Base-by-base conservation (phyloP, 1,140 invertebrate species). In the Drosophila busckii region DNA sequence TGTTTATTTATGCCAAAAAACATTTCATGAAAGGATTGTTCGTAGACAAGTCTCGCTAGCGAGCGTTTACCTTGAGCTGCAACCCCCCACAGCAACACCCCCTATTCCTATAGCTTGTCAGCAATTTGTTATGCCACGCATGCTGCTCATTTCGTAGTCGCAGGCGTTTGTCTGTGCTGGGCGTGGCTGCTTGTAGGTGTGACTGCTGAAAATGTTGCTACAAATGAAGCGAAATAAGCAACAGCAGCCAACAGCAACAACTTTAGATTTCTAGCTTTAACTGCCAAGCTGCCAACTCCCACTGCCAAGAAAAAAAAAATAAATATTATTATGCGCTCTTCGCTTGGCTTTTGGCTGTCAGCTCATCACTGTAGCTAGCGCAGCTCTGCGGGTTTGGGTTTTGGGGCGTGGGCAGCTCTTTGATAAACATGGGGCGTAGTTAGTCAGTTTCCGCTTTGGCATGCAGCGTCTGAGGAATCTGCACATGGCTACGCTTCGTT, bases 1-100 rank as follows among this genome's bases (percentile, higher is more conserved):
- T 82, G 76, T 82, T 82, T 82, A 82, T 82, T 75, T 83, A 83
- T 82, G 75, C 76, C 69, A 60, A 65, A 58, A 49, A 65, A n/a
- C n/a, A 60, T 69, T 55, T 20, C 20, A 32, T 22, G 19, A 60
- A 65, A 65, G 65, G 61, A 65, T 69, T 69, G 44, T n/a, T n/a
- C n/a, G n/a, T 44, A 41, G 44, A 44, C 54, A 54, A 22, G 45
- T 67, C 23, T 44, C n/a, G 32, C 7, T 9, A 32, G 52, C 40
- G 35, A 54, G 49, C 49, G 49, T 23, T 48, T 34, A 20, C 40
- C 29, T 16, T 28, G 20, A 10, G 10, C 32, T 23, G 7, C 19
- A 37, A 40, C 34, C 26, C 34, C 10, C 25, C 9, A 10, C 42
- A 13, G 7, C 16, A 7, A 29, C 4, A 45, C 10, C 12, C 22